Percentiles rank a stretch among this genome's conserved stretches.
These are phyloP conservation scores for Clunio marinus DNA, from an alignment of 2,888 invertebrate genomes.

Conservation along the genomic window DNA sequence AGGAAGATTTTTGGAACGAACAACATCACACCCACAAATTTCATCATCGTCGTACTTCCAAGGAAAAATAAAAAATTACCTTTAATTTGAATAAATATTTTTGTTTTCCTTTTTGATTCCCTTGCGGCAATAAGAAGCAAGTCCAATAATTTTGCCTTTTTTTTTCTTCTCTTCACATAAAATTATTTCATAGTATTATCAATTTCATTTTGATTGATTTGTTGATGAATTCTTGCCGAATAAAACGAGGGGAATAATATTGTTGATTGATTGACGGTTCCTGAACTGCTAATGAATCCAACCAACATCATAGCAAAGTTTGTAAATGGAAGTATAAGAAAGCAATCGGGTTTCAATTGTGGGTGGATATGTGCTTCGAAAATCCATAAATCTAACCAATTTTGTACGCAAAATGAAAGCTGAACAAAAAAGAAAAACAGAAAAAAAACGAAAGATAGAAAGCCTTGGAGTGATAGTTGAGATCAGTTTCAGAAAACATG, in stretches of 20 bases:
- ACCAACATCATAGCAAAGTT: conserved; percentile 19
- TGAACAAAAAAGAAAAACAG: too few relatives aligned
- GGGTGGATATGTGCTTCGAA: too few relatives aligned
- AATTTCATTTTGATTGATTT: conserved; percentile 32
- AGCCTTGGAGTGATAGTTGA: too few relatives aligned
- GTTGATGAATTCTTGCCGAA: conserved; percentile 15
- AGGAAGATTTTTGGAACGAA: too few relatives aligned
- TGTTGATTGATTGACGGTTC: conserved; percentile 33
- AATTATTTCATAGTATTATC: neutral
- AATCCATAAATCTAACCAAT: too few relatives aligned
- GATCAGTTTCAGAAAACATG: too few relatives aligned
- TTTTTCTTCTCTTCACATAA: neutral
- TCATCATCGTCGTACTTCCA: too few relatives aligned
- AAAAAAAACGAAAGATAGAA: too few relatives aligned
- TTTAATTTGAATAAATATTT: neutral
- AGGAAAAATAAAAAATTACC: neutral
- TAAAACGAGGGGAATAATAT: neutral
- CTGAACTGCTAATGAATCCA: conserved; percentile 34
- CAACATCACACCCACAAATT: neutral
- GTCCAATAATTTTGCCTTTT: neutral
- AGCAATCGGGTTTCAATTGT: too few relatives aligned
- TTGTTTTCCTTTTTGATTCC: neutral
- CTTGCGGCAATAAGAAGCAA: too few relatives aligned
- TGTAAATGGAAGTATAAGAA: neutral
- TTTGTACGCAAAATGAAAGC: too few relatives aligned